Conservation (phyloP, 2,797 vertebrate species). For the Lithobates sylvaticus region DNA sequence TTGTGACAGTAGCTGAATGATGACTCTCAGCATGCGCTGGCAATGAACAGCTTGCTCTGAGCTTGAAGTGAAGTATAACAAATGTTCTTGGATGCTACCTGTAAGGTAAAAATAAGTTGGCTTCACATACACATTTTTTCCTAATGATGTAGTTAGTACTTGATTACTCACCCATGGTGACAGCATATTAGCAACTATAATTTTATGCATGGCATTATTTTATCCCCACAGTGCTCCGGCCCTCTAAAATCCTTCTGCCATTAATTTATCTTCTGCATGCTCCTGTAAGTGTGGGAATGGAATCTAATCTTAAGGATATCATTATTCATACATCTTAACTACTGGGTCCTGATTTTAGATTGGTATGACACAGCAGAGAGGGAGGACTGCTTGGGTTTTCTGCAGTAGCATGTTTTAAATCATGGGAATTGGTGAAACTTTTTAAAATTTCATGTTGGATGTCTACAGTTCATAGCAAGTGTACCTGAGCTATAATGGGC, state of each 20-base stretch:
- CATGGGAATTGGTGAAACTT: too few species aligned
- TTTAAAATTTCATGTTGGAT: too few species aligned
- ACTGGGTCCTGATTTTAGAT: too few species aligned
- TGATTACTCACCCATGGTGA: not conserved
- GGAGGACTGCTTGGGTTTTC: too few species aligned
- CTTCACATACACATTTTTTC: not conserved
- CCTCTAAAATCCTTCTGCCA: too few species aligned
- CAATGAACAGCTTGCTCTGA: conserved; percentile 37
- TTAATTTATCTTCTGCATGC: too few species aligned
- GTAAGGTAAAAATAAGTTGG: not conserved
- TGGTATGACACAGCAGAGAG: too few species aligned
- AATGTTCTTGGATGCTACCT: conserved; percentile 2
- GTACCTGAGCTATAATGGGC: too few species aligned
- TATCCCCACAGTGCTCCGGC: not conserved
- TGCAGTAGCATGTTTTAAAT: too few species aligned
- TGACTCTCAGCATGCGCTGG: conserved; percentile 30
- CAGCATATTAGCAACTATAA: not conserved
- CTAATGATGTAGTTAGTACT: not conserved
- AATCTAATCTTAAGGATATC: not conserved
- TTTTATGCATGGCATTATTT: not conserved
- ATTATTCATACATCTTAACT: not conserved
- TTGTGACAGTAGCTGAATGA: conserved; percentile 26
- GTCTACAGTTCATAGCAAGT: too few species aligned
- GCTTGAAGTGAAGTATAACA: conserved; percentile 25
- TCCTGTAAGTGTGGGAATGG: too few species aligned